A percentile compares a stretch with the other conserved stretches of the same genome.
phyloP scores from a whole-genome alignment of 2,113 vertebrate species.

The Cebus imitator region DNA sequence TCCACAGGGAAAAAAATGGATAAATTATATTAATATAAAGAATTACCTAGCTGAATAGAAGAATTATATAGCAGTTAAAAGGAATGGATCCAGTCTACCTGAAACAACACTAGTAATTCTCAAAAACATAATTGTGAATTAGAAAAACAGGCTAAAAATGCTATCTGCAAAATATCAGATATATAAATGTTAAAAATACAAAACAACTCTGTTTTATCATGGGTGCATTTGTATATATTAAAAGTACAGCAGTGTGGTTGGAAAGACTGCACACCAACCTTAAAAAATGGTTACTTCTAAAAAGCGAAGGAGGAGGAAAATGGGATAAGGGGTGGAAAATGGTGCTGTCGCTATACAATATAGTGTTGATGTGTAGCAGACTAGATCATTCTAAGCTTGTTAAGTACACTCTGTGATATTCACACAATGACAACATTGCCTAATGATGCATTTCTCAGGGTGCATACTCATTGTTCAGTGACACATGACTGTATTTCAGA shows the following conservation, averaged over 20 bases:
- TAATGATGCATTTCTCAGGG: not conserved
- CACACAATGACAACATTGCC: not conserved
- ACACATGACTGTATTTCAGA: not conserved
- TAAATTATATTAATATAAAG: not conserved
- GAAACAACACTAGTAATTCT: not conserved
- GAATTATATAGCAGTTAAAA: slow-evolving; percentile 3
- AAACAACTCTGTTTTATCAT: not conserved
- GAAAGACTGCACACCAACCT: not conserved
- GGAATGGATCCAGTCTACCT: not conserved
- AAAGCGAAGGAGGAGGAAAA: not conserved
- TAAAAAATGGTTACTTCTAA: not conserved
- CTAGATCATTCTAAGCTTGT: not conserved
- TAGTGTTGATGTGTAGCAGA: not conserved
- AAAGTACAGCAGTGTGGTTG: not conserved
- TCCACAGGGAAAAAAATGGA: not conserved
- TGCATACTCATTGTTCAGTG: not conserved
- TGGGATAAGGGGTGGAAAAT: not conserved
- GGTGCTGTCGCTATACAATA: not conserved
- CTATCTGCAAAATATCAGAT: not conserved
- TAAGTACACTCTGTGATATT: not conserved
- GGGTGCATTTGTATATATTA: not conserved
- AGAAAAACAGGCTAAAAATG: not conserved
- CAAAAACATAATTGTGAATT: not conserved
- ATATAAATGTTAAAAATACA: not conserved
- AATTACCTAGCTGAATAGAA: not conserved